A percentile compares a stretch with the other conserved stretches of the same genome.
Evolutionary conservation across 92 coral and sea anemone genomes (phyloP).

Genomic region (Epizoanthus ramosus): DNA sequence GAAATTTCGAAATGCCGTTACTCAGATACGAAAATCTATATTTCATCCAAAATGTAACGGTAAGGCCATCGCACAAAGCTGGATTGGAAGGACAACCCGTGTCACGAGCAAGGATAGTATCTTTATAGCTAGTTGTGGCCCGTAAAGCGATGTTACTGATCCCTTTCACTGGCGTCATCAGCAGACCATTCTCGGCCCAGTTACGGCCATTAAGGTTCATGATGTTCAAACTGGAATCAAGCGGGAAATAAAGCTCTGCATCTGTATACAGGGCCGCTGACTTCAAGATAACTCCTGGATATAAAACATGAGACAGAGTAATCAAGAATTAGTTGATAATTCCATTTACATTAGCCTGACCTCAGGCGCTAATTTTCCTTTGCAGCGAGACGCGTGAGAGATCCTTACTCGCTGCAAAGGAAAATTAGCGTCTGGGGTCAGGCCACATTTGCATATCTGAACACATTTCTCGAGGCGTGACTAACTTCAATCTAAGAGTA

Average conservation of each 20-base stretch:
- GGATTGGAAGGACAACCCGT: conserved; percentile 32
- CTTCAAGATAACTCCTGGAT: not conserved
- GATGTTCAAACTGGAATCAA: not conserved
- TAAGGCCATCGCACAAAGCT: conserved; percentile 16
- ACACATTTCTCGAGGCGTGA: too few relatives aligned
- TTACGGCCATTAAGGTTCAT: conserved; percentile 5
- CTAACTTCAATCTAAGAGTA: too few relatives aligned
- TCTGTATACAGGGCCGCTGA: conserved; percentile 17
- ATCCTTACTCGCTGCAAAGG: too few relatives aligned
- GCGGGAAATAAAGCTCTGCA: conserved; percentile 14
- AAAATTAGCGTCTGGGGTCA: too few relatives aligned
- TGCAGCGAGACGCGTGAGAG: too few relatives aligned
- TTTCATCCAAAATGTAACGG: conserved; percentile 29
- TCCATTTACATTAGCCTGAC: too few relatives aligned
- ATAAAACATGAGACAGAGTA: too few relatives aligned
- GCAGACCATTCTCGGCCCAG: not conserved
- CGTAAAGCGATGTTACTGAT: conserved; percentile 29
- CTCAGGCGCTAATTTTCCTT: too few relatives aligned
- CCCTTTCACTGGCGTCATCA: conserved; percentile 16
- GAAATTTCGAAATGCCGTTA: not conserved
- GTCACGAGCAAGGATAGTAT: not conserved
- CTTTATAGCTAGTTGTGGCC: not conserved
- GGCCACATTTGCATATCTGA: too few relatives aligned
- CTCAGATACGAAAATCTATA: not conserved
- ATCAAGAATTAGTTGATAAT: too few relatives aligned